These are phyloP conservation scores for Andrena minutula DNA, from an alignment of 2,888 invertebrate species.

Conservation along the genomic window DNA sequence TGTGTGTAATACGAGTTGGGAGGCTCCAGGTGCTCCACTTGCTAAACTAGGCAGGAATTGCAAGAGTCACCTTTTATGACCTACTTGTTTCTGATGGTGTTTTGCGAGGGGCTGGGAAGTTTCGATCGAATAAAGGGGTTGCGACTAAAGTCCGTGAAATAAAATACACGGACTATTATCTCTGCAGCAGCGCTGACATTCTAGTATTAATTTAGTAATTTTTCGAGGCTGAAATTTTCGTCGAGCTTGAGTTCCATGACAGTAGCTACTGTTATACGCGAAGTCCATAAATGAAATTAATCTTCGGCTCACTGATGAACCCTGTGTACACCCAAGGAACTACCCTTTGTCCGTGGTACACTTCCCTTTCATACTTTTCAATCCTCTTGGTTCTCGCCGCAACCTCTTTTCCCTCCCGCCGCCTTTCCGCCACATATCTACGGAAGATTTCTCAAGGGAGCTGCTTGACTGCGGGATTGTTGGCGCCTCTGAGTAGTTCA, in stretches of 20 bases:
- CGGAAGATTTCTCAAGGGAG: conserved; percentile 70
- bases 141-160: not conserved
- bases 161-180: too few relatives aligned
- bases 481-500: conserved; percentile 69
- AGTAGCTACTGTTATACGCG: not conserved
- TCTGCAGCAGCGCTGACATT: too few relatives aligned
- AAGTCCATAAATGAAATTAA: conserved; percentile 41
- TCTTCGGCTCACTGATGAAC: conserved; percentile 23
- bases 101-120: not conserved
- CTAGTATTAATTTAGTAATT: too few relatives aligned
- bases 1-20: too few relatives aligned
- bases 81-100: not conserved
- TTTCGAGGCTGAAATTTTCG: too few relatives aligned
- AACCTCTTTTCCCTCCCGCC: conserved; percentile 38
- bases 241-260: not conserved
- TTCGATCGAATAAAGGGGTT: not conserved
- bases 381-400: conserved; percentile 31
- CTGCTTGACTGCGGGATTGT: conserved; percentile 71
- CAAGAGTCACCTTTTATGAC: not conserved
- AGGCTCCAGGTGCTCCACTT: not conserved
- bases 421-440: conserved; percentile 58
- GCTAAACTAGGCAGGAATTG: not conserved
- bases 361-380: conserved; percentile 43
- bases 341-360: conserved; percentile 21
- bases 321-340: conserved; percentile 32